Percentiles rank a stretch among this genome's conserved stretches.
phyloP scores from a whole-genome alignment of 2,797 vertebrate species.

The Muscicapa striata region DNA sequence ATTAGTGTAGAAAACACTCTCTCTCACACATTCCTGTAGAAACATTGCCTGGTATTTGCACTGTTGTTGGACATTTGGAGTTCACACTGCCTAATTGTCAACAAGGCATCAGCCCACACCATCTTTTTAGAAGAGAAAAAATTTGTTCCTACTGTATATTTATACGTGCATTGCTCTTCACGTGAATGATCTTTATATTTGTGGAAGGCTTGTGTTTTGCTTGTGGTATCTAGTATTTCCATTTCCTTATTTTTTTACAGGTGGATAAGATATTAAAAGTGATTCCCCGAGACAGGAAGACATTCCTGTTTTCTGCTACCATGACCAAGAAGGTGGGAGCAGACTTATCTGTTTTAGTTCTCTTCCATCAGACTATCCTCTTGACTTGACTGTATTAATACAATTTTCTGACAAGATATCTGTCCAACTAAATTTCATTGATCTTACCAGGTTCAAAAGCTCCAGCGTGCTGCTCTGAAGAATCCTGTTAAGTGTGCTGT shows the following conservation, averaged over 20 bases:
- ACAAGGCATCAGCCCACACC: background rate
- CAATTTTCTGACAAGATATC: background rate
- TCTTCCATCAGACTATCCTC: background rate
- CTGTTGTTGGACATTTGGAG: background rate
- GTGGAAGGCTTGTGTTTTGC: background rate
- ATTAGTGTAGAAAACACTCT: background rate
- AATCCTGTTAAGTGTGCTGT: constrained; percentile 96
- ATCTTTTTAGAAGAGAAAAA: background rate
- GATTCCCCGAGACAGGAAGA: constrained; percentile 93
- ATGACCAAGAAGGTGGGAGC: constrained; percentile 96
- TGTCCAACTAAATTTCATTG: background rate
- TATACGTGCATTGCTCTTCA: background rate
- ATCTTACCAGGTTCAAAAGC: constrained; percentile 90
- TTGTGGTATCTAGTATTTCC: background rate
- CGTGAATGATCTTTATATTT: background rate
- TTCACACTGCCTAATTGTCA: background rate
- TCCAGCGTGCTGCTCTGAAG: constrained; percentile 93
- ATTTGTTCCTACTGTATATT: background rate
- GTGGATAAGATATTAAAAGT: constrained; percentile 98
- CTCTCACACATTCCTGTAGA: fast-evolving
- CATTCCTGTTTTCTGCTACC: constrained; percentile 95
- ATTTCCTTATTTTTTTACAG: constrained; percentile 71
- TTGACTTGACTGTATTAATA: background rate
- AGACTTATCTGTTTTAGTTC: background rate
- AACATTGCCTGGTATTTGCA: background rate